Evolutionary conservation across 2,888 invertebrate genomes (phyloP).

Genomic region (Eustalomyia histrio): DNA sequence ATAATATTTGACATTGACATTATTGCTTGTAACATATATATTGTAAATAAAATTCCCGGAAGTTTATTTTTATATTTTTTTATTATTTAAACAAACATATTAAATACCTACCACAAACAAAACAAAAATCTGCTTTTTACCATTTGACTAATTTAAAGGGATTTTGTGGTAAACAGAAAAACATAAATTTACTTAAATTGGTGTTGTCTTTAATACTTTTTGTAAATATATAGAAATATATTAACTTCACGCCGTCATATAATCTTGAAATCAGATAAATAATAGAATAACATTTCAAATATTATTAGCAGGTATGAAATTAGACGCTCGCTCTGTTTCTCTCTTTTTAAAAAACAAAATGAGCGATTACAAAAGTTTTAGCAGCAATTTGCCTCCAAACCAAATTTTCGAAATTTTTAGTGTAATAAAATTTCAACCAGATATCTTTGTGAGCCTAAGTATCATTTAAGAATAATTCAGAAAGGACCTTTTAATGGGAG

Average conservation of each 20-base stretch:
- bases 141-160: slow-evolving; percentile 29
- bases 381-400: no score
- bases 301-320: no score
- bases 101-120: slow-evolving; percentile 1
- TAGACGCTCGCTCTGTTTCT: no score
- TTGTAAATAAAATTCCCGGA: background rate
- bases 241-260: background rate
- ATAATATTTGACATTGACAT: background rate
- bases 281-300: background rate
- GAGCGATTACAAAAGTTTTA: no score
- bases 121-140: no score
- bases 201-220: background rate
- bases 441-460: no score
- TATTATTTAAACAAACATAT: background rate
- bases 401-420: no score
- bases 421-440: no score
- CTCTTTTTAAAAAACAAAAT: no score
- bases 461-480: no score
- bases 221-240: background rate
- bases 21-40: background rate
- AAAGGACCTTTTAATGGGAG: no score
- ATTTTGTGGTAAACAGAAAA: slow-evolving; percentile 16
- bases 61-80: background rate
- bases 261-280: background rate
- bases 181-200: background rate